Conservation (phyloP, 1,140 invertebrate species). For the Drosophila kurseongensis region DNA sequence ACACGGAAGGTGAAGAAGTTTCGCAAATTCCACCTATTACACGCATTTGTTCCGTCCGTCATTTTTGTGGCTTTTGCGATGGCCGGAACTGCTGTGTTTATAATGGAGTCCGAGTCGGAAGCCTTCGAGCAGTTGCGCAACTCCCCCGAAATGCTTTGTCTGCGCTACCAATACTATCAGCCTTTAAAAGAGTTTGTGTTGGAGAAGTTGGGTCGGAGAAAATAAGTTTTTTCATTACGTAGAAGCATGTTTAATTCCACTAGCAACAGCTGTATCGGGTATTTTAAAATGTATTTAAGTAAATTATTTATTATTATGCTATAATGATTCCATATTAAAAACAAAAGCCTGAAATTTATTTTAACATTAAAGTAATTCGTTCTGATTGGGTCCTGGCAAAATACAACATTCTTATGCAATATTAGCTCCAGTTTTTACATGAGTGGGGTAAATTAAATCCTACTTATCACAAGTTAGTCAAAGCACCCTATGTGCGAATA, state of each 20-base stretch:
- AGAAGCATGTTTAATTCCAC: slow-evolving; percentile 16
- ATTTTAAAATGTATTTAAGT: slow-evolving; percentile 35
- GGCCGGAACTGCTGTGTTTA: slow-evolving; percentile 87
- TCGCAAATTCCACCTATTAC: slow-evolving; percentile 87
- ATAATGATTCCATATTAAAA: slow-evolving; percentile 43
- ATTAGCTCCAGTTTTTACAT: background rate
- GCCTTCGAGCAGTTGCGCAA: slow-evolving; percentile 89
- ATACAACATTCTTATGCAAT: background rate
- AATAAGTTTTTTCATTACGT: slow-evolving; percentile 27
- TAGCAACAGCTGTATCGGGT: slow-evolving; percentile 14
- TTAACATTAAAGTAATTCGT: slow-evolving; percentile 24
- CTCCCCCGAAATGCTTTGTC: slow-evolving; percentile 91
- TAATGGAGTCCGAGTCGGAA: slow-evolving; percentile 91
- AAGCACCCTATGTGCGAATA: too few relatives aligned
- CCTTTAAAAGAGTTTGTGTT: slow-evolving; percentile 91
- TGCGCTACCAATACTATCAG: slow-evolving; percentile 92
- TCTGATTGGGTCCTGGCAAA: slow-evolving; percentile 24
- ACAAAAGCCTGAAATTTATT: slow-evolving; percentile 45
- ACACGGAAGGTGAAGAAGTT: slow-evolving; percentile 62
- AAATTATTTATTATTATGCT: slow-evolving; percentile 39
- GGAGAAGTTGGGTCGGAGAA: slow-evolving; percentile 59
- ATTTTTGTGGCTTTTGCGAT: slow-evolving; percentile 89
- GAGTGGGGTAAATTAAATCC: too few relatives aligned
- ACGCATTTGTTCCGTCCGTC: slow-evolving; percentile 90
- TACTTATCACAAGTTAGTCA: too few relatives aligned